These are phyloP conservation scores for Spizaetus ornatus DNA, from an alignment of 2,113 vertebrate genomes.

Conservation along the genomic window DNA sequence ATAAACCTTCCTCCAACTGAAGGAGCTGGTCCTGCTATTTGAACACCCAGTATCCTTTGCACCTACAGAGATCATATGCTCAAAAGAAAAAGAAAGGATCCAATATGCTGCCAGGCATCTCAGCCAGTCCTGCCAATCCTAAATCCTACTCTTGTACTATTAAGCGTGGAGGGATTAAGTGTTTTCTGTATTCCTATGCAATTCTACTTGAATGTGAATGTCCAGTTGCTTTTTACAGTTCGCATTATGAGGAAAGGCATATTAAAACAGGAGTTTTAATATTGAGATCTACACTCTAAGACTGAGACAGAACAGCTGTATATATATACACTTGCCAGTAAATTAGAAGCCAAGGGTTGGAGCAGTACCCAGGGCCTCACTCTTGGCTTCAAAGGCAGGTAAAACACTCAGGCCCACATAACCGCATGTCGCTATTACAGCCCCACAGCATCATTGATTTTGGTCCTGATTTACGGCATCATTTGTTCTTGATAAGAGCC, in stretches of 20 bases:
- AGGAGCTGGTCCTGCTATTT: not conserved
- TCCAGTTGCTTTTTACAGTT: not conserved
- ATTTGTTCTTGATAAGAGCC: constrained; percentile 65
- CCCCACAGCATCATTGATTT: constrained; percentile 64
- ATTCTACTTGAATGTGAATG: not conserved
- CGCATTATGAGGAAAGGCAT: not conserved
- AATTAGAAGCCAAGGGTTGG: constrained; percentile 6
- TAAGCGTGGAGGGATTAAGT: not conserved
- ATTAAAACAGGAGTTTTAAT: constrained; percentile 18
- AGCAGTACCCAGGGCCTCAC: not conserved
- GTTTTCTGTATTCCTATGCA: not conserved
- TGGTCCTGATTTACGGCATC: constrained; percentile 57
- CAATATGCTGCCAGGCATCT: not conserved
- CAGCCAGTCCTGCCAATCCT: not conserved
- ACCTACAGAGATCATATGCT: not conserved
- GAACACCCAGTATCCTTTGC: not conserved
- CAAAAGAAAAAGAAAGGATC: not conserved
- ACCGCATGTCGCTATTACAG: constrained; percentile 10
- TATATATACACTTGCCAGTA: not conserved
- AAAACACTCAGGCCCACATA: constrained; percentile 31
- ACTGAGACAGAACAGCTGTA: not conserved
- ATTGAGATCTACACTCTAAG: not conserved
- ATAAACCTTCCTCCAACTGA: not conserved
- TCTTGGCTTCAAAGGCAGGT: constrained; percentile 42
- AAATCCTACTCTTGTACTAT: not conserved